Conservation (phyloP, 2,888 invertebrate species). For the Ethmia dodecea region DNA sequence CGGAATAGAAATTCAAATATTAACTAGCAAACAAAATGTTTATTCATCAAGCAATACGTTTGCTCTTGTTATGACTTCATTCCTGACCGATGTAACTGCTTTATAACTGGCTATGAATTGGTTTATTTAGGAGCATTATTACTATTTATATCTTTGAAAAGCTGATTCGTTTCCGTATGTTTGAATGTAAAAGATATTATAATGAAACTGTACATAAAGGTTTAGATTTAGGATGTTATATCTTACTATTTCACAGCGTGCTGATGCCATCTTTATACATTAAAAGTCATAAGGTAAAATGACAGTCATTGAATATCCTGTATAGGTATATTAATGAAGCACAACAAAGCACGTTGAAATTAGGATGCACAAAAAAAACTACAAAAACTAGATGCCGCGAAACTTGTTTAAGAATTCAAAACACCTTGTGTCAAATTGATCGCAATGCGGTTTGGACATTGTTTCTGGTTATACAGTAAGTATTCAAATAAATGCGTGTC, state of each 20-base stretch:
- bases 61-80: conserved; percentile 42
- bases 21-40: conserved; percentile 31
- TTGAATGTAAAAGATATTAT: no score
- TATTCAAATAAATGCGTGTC: conserved; percentile 52
- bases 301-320: no score
- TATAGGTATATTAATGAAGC: no score
- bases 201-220: no score
- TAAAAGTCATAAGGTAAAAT: no score
- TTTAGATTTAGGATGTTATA: no score
- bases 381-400: no score
- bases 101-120: conserved; percentile 22
- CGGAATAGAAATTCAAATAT: conserved; percentile 28
- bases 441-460: conserved; percentile 61
- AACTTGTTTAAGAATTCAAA: conserved; percentile 38
- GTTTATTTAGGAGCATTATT: conserved; percentile 26
- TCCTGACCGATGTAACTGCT: conserved; percentile 24
- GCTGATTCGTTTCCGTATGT: no score
- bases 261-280: no score
- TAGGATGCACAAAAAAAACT: not conserved
- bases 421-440: conserved; percentile 60
- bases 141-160: conserved; percentile 23
- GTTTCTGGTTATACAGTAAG: conserved; percentile 52
- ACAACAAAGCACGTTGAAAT: no score
- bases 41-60: conserved; percentile 39
- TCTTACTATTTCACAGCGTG: no score